phyloP scores from a whole-genome alignment of 2,888 invertebrate species.

The Epistrophe eligans region DNA sequence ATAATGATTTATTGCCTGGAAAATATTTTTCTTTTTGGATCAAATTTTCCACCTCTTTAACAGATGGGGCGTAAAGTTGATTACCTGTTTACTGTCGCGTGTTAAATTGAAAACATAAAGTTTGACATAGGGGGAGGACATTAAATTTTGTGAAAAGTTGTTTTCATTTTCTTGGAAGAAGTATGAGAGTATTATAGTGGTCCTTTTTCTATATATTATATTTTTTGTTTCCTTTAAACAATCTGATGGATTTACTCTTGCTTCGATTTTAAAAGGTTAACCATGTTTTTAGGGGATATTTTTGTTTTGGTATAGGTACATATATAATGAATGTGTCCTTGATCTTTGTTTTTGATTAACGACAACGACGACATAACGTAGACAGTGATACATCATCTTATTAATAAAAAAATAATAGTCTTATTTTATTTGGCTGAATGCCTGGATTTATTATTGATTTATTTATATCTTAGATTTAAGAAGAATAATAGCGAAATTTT shows the following conservation, averaged over 20 bases:
- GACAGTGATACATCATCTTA: not conserved
- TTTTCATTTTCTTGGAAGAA: not conserved
- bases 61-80: slow-evolving; percentile 67
- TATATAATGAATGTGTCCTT: slow-evolving; percentile 9
- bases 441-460: not conserved
- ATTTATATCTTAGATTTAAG: not conserved
- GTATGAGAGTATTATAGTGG: not conserved
- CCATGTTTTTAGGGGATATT: not conserved
- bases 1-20: slow-evolving; percentile 72
- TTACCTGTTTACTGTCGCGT: slow-evolving; percentile 56
- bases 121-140: slow-evolving; percentile 35
- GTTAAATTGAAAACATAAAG: slow-evolving; percentile 58
- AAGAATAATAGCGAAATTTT: not conserved
- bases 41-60: slow-evolving; percentile 66
- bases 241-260: not conserved
- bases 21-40: slow-evolving; percentile 52
- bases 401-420: not conserved
- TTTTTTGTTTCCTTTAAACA: not conserved
- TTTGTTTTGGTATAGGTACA: no score
- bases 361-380: not conserved
- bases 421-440: not conserved
- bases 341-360: slow-evolving; percentile 15
- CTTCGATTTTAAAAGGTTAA: not conserved
- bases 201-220: not conserved
- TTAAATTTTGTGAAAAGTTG: slow-evolving; percentile 16